Evolutionary conservation across 2,888 invertebrate species (phyloP), one percentile per base, ranked within the genome.

Genomic region (Tenthredo distinguenda): DNA sequence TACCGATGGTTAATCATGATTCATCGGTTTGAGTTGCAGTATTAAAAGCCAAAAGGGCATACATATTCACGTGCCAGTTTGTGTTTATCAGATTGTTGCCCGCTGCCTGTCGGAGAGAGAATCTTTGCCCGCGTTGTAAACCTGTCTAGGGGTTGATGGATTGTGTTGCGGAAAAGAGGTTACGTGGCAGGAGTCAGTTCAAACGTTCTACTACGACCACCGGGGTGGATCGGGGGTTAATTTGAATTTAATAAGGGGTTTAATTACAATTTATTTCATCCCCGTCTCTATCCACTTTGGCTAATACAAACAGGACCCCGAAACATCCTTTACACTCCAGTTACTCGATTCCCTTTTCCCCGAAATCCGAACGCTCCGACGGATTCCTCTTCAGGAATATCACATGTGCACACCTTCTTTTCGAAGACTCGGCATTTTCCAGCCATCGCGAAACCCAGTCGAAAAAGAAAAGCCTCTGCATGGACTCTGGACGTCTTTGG

Each of bases 111-210:
- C 87, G 87, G 86, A 86, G 76, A 79, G 90, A 89, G 90, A 91
- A 91, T 91, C 91, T 92, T 91, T 90, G 91, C 91, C 89, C 89
- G 90, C 88, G 90, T 90, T 91, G 92, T 91, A 90, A 91, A 91
- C 90, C 91, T 91, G 92, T 92, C 92, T 12, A 91, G 89, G 87
- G 86, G 86, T 91, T 92, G 92, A 93, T 93, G 91, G 92, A 92
- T 92, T 90, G 90, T 89, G 86, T 86, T 65, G 84, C 85, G 88
- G 87, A 89, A 89, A 90, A 89, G 89, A 90, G 89, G 88, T 90
- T 89, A 89, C 87, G 85, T 87, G 85, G 81, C 65, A 85, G 50
- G 50, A 85, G 50, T 76, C 37, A 84, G 76, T 84, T 81, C 82
- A 34, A 43, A 18, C 71, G 43, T 58, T 81, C 40, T 15, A 15